A percentile compares a stretch with the other conserved stretches of the same genome.
Evolutionary conservation across 1,140 invertebrate genomes (phyloP).

Genomic region (Aphelenchoides fujianensis): DNA sequence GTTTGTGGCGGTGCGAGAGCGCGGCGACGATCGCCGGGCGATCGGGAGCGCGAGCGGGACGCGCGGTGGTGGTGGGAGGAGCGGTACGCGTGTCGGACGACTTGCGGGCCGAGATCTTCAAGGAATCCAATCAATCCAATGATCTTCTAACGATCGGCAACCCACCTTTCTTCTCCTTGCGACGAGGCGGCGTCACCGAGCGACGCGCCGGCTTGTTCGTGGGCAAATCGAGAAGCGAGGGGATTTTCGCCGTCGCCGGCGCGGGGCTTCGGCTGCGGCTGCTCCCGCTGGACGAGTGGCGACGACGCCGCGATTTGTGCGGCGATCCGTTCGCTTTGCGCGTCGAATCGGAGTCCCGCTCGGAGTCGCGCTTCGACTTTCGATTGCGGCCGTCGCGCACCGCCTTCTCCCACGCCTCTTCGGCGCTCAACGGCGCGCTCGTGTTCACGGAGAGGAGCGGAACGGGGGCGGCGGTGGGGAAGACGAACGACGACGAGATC

Average conservation of each 20-base stretch:
- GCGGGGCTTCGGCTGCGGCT: not conserved
- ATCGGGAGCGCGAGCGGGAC: too few species aligned
- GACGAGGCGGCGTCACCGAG: not conserved
- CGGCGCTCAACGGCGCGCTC: not conserved
- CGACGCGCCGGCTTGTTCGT: not conserved
- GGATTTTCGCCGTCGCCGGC: not conserved
- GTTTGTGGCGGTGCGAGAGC: not conserved
- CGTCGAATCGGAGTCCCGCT: not conserved
- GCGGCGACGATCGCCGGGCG: not conserved
- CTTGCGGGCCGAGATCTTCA: not conserved
- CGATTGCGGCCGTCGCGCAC: too few species aligned
- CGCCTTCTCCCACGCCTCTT: not conserved
- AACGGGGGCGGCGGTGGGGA: not conserved
- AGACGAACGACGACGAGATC: not conserved
- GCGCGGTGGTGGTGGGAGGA: too few species aligned
- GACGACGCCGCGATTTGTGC: not conserved
- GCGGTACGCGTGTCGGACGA: not conserved
- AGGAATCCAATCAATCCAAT: too few species aligned
- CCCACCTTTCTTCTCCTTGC: not conserved
- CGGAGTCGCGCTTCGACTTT: not conserved
- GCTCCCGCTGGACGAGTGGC: not conserved
- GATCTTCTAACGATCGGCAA: too few species aligned
- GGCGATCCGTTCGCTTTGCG: not conserved
- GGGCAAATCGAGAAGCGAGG: not conserved
- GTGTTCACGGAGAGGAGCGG: not conserved